Conservation (phyloP, 2,888 invertebrate species). For the Dexiosoma caninum region DNA sequence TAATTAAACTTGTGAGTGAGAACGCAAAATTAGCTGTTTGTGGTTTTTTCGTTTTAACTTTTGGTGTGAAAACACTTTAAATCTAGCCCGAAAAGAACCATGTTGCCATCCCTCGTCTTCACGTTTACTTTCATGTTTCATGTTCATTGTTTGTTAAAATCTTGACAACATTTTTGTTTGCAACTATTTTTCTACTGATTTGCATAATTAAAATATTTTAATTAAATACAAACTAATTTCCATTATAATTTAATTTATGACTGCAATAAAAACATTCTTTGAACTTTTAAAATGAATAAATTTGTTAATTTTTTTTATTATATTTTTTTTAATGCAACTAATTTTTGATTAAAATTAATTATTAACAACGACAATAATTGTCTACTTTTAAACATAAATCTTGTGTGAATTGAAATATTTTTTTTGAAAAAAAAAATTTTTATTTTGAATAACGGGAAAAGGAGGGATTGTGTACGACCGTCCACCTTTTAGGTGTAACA, state of each 20-base stretch:
- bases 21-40: no score
- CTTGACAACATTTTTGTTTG: no score
- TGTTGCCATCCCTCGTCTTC: no score
- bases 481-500: slow-evolving; percentile 20
- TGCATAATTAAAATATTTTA: neutral
- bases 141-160: no score
- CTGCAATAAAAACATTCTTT: slow-evolving; percentile 22
- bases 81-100: no score
- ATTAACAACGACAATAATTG: slow-evolving; percentile 9
- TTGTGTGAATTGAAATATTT: neutral
- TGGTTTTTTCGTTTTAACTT: no score
- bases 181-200: no score
- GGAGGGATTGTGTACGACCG: neutral
- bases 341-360: slow-evolving; percentile 34
- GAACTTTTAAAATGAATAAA: slow-evolving; percentile 34
- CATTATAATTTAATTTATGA: neutral
- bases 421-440: no score
- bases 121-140: no score
- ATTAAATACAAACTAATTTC: neutral
- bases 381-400: slow-evolving; percentile 33
- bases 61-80: no score
- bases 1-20: no score
- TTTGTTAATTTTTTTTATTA: slow-evolving; percentile 6
- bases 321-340: slow-evolving; percentile 12
- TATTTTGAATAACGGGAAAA: no score